phyloP scores from a whole-genome alignment of 2,113 vertebrate species.

The Gopherus evgoodei region DNA sequence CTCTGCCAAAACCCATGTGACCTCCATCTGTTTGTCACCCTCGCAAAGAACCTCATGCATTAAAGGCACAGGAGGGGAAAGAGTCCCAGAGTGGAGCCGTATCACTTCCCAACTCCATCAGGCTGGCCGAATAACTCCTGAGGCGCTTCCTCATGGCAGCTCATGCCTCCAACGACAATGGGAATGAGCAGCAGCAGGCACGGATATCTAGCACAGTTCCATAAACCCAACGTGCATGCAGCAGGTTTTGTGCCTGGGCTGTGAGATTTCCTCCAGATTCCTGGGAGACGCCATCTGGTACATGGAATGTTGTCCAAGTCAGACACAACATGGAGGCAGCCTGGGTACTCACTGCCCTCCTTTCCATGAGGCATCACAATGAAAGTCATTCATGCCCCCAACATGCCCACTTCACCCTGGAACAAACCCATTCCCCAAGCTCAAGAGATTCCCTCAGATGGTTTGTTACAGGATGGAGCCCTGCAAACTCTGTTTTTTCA shows the following conservation, averaged over 20 bases:
- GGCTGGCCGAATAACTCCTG: conserved; percentile 3
- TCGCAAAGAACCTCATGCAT: not conserved
- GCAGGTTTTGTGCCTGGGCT: not conserved
- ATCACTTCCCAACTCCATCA: not conserved
- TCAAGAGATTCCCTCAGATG: no score
- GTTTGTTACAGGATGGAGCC: no score
- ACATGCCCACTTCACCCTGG: no score
- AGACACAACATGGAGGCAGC: no score
- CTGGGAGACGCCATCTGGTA: no score
- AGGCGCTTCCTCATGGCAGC: not conserved
- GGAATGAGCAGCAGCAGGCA: not conserved
- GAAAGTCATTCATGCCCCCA: no score
- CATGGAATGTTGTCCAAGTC: no score
- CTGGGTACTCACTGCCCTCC: no score
- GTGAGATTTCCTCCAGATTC: no score
- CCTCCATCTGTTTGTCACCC: not conserved
- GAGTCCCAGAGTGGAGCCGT: not conserved
- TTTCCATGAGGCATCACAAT: no score
- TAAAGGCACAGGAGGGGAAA: not conserved
- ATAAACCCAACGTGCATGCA: not conserved
- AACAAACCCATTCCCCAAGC: not conserved
- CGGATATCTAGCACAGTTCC: not conserved
- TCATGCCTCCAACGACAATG: not conserved
- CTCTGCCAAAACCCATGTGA: no score
- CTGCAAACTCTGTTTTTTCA: no score